Conservation (phyloP, 2,888 invertebrate genomes). For the Apodemia mormo region DNA sequence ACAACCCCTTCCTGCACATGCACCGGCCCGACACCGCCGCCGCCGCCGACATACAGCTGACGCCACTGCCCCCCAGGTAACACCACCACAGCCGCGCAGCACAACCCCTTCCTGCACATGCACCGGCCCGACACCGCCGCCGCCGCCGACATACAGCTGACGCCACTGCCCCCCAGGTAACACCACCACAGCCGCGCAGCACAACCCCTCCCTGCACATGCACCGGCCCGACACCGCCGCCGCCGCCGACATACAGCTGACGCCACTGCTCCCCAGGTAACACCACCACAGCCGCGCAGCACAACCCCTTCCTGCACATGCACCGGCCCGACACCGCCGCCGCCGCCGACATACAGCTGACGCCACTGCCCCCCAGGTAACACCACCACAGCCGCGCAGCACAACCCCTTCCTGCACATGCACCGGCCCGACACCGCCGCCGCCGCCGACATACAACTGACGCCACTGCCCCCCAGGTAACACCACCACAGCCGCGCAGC, state of each 20-base stretch:
- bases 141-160: conserved; percentile 62
- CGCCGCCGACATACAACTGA: conserved; percentile 62
- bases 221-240: no score
- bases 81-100: conserved; percentile 26
- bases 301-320: no score
- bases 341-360: conserved; percentile 62
- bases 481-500: conserved; percentile 26
- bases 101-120: no score
- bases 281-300: conserved; percentile 26
- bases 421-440: no score
- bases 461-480: conserved; percentile 54
- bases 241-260: conserved; percentile 62
- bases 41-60: conserved; percentile 65
- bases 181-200: conserved; percentile 26
- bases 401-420: no score
- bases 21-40: conserved; percentile 65
- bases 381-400: conserved; percentile 26
- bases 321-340: no score
- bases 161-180: conserved; percentile 54
- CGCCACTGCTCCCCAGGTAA: conserved; percentile 54
- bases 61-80: conserved; percentile 55
- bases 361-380: conserved; percentile 54
- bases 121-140: no score
- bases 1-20: conserved; percentile 82
- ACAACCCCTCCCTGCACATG: no score